phyloP scores from a whole-genome alignment of 2,797 vertebrate species.

The Poecilia gillii region DNA sequence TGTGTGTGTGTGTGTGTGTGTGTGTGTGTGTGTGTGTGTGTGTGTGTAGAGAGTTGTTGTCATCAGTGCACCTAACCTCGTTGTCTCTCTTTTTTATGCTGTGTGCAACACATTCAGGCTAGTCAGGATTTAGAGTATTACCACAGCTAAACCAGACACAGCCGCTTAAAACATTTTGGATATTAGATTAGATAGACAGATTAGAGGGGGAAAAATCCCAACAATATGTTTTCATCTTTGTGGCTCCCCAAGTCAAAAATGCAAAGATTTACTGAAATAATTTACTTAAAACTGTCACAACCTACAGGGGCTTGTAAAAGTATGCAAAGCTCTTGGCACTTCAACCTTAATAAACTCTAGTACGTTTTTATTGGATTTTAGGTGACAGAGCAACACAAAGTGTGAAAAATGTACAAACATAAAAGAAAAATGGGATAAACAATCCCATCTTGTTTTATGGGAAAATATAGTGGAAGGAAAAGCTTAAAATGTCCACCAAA shows the following conservation, averaged over 20 bases:
- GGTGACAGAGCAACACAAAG: background rate
- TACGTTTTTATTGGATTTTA: background rate
- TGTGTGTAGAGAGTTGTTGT: conserved; percentile 35
- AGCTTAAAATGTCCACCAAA: background rate
- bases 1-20: background rate
- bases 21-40: conserved; percentile 8
- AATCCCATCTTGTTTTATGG: no score
- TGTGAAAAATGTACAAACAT: background rate
- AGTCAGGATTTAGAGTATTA: conserved; percentile 79
- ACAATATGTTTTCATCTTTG: conserved; percentile 70
- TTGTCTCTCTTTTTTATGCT: conserved; percentile 55
- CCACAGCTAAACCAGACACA: conserved; percentile 68
- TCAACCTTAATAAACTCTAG: background rate
- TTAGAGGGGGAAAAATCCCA: conserved; percentile 66
- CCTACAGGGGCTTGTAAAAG: background rate
- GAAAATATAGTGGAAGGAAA: background rate
- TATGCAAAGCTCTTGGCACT: background rate
- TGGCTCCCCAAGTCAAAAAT: conserved; percentile 38
- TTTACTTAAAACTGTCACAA: conserved; percentile 49
- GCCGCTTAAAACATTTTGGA: conserved; percentile 67
- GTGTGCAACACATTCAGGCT: conserved; percentile 58
- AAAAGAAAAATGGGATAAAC: background rate
- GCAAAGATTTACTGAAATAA: conserved; percentile 50
- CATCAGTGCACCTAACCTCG: conserved; percentile 59
- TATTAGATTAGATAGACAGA: conserved; percentile 76